Evolutionary conservation across 2,888 invertebrate genomes (phyloP), one percentile per base, ranked within the genome.

Genomic region (Lochmaea capreae): DNA sequence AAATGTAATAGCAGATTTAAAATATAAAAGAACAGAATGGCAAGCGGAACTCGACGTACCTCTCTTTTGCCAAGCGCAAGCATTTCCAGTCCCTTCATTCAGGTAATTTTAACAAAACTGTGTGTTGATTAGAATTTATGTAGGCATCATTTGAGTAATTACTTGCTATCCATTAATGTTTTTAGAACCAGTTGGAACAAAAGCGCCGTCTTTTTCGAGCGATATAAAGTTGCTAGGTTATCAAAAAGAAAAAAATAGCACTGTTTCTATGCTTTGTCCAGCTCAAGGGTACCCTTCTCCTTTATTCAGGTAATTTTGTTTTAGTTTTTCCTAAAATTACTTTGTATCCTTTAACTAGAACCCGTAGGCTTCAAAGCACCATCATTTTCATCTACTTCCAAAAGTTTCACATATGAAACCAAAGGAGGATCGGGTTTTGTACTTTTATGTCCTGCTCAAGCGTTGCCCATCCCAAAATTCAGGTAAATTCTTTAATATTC

Each of bases 221-320:
- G 92, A 92, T 83, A 90, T 91, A 72, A 91, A 92, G 87, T 89
- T 90, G 76, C 90, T 91, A 87, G 90, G 82, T 3, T 84, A 83
- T 71, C 77, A 80, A 43, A 78, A 80, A 74, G 76, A 77, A 18
- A 67, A 77, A 67, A 87, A 86, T n/a, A 87, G 88, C 62, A 88
- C 89, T 74, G 88, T 92, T 81, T 89, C 90, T 8, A 85, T 93
- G 79, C 87, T 92, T 67, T 93, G 93, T 84, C 91, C 92, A 82
- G 92, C 92, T 58, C 93, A 93, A 86, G 92, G 90, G 11, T 92
- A 90, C 86, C 93, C 93, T 69, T 91, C 92, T 84, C 93, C 93
- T 82, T 85, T 89, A 81, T 92, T 91, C 90, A 92, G 91, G 92
- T 92, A 83, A 77, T 43, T 18, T 49, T 42, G 11, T 39, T 33